A percentile compares a stretch with the other conserved stretches of the same genome.
Conservation (phyloP, 2,888 invertebrate species). For the Cheilosia scutellata region DNA sequence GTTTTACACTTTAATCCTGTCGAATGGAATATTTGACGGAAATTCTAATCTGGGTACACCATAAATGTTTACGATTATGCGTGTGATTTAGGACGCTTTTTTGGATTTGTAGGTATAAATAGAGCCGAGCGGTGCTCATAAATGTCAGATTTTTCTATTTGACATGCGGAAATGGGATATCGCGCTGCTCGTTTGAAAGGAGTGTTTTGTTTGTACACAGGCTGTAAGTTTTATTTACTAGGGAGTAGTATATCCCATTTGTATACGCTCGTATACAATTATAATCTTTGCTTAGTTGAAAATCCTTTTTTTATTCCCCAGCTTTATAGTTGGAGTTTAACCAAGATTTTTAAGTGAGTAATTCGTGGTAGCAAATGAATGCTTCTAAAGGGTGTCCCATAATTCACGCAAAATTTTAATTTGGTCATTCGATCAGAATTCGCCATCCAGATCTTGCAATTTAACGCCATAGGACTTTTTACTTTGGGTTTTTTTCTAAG, state of each 20-base stretch:
- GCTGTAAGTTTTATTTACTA: too few relatives aligned
- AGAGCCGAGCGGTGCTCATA: background rate
- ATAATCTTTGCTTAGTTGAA: background rate
- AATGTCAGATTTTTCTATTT: slow-evolving; percentile 16
- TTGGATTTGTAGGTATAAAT: slow-evolving; percentile 29
- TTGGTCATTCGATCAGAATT: too few relatives aligned
- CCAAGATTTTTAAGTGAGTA: too few relatives aligned
- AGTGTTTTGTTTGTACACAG: background rate
- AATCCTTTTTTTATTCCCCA: too few relatives aligned
- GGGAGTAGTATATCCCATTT: too few relatives aligned
- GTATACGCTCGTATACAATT: background rate
- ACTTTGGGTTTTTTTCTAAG: too few relatives aligned
- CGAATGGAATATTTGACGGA: slow-evolving; percentile 69
- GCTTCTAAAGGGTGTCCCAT: too few relatives aligned
- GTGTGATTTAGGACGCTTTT: slow-evolving; percentile 59
- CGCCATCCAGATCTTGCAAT: too few relatives aligned
- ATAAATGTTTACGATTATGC: slow-evolving; percentile 84
- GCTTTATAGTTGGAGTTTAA: too few relatives aligned
- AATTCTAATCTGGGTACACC: slow-evolving; percentile 76
- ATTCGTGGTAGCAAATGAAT: too few relatives aligned
- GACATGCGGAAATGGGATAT: background rate
- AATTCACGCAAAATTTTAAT: too few relatives aligned
- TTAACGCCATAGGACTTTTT: too few relatives aligned
- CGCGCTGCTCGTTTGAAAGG: background rate
- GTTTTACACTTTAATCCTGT: slow-evolving; percentile 73